Evolutionary conservation across 1,140 invertebrate species (phyloP).

Genomic region (Meloidogyne chitwoodi): DNA sequence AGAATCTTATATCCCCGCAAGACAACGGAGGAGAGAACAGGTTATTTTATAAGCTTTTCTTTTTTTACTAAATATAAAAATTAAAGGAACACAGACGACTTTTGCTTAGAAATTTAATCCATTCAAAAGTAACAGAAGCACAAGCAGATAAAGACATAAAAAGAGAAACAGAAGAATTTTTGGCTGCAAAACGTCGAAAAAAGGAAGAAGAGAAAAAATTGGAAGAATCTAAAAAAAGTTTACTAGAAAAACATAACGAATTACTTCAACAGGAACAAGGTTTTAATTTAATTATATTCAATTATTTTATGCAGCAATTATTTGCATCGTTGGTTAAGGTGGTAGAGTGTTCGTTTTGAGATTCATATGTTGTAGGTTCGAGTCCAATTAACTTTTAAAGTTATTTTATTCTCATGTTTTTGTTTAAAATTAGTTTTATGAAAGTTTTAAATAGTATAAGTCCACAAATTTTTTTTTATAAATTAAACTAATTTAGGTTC

Average conservation of each 20-base stretch:
- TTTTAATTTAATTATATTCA: conserved; percentile 13
- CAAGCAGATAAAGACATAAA: conserved; percentile 34
- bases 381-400: no score
- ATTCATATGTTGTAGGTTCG: no score
- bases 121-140: conserved; percentile 35
- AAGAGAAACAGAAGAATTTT: conserved; percentile 41
- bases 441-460: no score
- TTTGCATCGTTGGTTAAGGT: conserved; percentile 68
- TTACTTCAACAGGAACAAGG: conserved; percentile 45
- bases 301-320: conserved; percentile 19
- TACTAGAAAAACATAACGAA: conserved; percentile 58
- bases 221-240: conserved; percentile 56
- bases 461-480: no score
- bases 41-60: conserved; percentile 21
- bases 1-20: conserved; percentile 36
- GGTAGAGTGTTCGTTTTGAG: no score
- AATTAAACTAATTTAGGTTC: no score
- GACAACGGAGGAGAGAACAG: conserved; percentile 44
- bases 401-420: no score
- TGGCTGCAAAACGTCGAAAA: conserved; percentile 41
- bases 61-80: not conserved
- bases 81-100: conserved; percentile 45
- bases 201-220: conserved; percentile 54
- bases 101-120: conserved; percentile 47
- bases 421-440: no score